Evolutionary conservation across 2,797 vertebrate genomes (phyloP), one percentile per base, ranked within the genome.

Genomic region (Falco peregrinus): DNA sequence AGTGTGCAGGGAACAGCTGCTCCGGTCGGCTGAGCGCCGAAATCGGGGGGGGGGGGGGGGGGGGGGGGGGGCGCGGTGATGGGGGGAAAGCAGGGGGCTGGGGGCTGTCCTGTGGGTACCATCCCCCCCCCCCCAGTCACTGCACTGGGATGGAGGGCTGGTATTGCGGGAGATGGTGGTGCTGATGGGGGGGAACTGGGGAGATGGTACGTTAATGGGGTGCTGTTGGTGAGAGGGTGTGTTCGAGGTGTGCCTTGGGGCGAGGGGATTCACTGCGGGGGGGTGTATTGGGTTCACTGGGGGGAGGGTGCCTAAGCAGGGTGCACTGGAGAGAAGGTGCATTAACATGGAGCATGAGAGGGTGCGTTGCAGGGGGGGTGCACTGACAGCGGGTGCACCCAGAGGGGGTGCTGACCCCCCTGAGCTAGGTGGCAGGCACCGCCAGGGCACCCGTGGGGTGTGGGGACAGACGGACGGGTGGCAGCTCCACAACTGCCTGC

Each of bases 1-100:
- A 98, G 98, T 98, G 97, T 98, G 98, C 97, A 95, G 96, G 97
- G 96, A 97, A 95, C 98, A 98, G 97, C 98, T 98, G 98, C 97
- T 97, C 94, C 97, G 87, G 25, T 89, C 92, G 87, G 93, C 91
- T 93, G 96, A 90, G 89, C 91, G 57, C 89, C 63, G 77, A 87
- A 79, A 79, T 39, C 39, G n/a, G n/a, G n/a, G n/a, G n/a, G n/a
- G n/a, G n/a, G n/a, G n/a, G n/a, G 18, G 56, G 67, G 74, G 45
- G 79, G 69, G 57, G 35, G 35, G 35, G 35, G n/a, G n/a, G n/a
- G n/a, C 41, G 13, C 3, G 8, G 50, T 7, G 70, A 48, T 28
- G 63, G 33, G 59, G 29, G 29, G 67, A 50, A 6, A 6, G 16
- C 8, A 11, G 26, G 73, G 43, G 56, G 45, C 70, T 73, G 64